Evolutionary conservation across 2,888 invertebrate species (phyloP).

Genomic region (Cheiracanthium punctorium): DNA sequence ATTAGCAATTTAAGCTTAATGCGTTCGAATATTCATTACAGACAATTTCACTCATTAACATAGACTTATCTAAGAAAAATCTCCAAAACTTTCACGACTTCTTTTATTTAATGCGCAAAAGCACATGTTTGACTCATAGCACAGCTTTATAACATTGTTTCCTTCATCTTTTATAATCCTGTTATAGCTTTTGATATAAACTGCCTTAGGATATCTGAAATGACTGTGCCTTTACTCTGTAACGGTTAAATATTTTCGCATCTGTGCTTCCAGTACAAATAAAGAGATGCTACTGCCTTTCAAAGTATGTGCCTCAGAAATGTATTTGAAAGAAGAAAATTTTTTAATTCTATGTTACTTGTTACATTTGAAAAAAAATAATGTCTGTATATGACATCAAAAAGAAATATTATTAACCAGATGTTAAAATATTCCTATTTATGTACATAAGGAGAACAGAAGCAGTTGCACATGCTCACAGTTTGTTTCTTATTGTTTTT

Average conservation of each 20-base stretch:
- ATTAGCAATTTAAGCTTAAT: no score
- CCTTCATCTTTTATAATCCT: neutral
- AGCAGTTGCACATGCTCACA: constrained; percentile 63
- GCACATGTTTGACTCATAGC: neutral
- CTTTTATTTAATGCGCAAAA: neutral
- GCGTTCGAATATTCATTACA: no score
- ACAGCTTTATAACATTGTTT: neutral
- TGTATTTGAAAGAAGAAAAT: constrained; percentile 23
- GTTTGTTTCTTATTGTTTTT: constrained; percentile 61
- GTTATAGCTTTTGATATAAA: neutral
- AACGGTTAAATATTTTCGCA: neutral
- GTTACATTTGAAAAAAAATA: constrained; percentile 33
- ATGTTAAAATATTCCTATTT: constrained; percentile 52
- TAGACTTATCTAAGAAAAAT: no score
- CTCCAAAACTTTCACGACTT: neutral
- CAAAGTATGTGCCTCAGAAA: constrained; percentile 46
- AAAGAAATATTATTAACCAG: constrained; percentile 37
- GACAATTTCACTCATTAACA: no score
- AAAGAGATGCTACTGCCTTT: constrained; percentile 1
- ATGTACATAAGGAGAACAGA: constrained; percentile 39
- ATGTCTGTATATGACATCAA: constrained; percentile 27
- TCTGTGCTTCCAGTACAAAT: neutral
- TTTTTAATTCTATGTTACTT: constrained; percentile 35
- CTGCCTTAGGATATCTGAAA: neutral
- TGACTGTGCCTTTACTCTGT: constrained; percentile 33